Base-by-base conservation (phyloP, 2,797 vertebrate genomes). In the Scolopax bukidnonensis region DNA sequence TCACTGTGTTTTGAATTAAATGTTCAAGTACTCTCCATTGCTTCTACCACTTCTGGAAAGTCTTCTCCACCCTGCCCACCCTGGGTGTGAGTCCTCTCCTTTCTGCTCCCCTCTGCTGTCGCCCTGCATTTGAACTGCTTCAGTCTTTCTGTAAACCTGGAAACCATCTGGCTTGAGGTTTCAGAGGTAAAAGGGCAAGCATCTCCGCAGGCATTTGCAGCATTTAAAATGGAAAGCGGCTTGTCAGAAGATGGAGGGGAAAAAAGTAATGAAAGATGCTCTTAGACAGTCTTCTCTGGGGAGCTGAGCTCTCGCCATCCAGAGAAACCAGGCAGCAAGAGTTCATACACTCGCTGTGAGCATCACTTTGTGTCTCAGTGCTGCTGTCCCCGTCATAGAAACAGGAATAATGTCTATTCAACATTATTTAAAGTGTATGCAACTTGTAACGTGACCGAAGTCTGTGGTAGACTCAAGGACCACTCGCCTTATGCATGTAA, bases 381-480 rank as follows among this genome's bases (percentile, higher is more conserved):
- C 67, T 68, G 40, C n/a, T 90, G 20, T 91, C 43, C 73, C n/a
- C 17, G 12, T 30, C 36, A 36, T 3, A 80, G 41, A 69, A 75
- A 51, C 21, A 82, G 80, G 15, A 74, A 48, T 32, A 76, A 14
- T 19, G 4, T 95, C 69, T 70, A 41, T 38, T 73, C 70, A 87
- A 5, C 9, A 2, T 38, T 63, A 17, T 25, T 33, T 64, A 43
- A 67, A 63, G 53, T 5, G 2, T 71, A 25, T 45, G 12, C 43
- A 53, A 23, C 40, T 75, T 4, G 1, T 75, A 53, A 64, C 1
- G 6, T 36, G n/a, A 17, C 67, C 59, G 17, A 82, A 64, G 48
- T 78, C 23, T 1, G 1, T 47, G 20, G 23, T n/a, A 53, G 53
- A 36, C 24, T 59, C 10, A 45, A 0, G 0, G 10, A 20, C 15